A percentile compares a stretch with the other conserved stretches of the same genome.
Conservation (phyloP, 1,140 invertebrate genomes). For the Drosophila melanica region DNA sequence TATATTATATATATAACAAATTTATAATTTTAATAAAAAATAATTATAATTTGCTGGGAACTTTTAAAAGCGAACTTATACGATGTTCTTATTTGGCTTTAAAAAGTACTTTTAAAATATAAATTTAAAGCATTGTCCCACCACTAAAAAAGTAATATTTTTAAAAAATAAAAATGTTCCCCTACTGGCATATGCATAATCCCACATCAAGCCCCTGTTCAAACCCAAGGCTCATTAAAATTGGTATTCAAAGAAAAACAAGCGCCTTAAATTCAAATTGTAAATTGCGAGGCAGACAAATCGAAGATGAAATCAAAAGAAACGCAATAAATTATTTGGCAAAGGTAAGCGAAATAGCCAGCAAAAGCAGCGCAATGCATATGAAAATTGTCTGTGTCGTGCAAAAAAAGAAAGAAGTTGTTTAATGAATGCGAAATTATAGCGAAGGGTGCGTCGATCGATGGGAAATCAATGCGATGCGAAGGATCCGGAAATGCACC, state of each 20-base stretch:
- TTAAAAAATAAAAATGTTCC: neutral
- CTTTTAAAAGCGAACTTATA: neutral
- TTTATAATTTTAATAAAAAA: too few relatives aligned
- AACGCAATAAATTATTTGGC: constrained; percentile 77
- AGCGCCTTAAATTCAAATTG: constrained; percentile 73
- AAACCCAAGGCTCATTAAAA: constrained; percentile 42
- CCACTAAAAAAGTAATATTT: too few relatives aligned
- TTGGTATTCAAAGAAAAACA: constrained; percentile 26
- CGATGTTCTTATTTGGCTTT: too few relatives aligned
- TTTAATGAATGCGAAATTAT: constrained; percentile 29
- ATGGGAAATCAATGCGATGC: constrained; percentile 62
- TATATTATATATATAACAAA: neutral
- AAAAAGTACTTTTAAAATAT: too few relatives aligned
- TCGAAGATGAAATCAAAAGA: constrained; percentile 31
- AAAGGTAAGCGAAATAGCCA: constrained; percentile 52
- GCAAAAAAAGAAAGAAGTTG: constrained; percentile 11
- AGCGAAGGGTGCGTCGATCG: constrained; percentile 60
- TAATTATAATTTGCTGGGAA: too few relatives aligned
- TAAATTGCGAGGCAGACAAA: constrained; percentile 51
- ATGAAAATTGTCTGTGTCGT: constrained; percentile 50
- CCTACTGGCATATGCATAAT: constrained; percentile 18
- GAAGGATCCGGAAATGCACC: constrained; percentile 30
- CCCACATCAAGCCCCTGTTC: constrained; percentile 61
- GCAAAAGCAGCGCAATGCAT: constrained; percentile 56
- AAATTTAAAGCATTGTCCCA: too few relatives aligned